These are phyloP conservation scores for Cotesia vestalis DNA, from an alignment of 1,140 invertebrate genomes.

Conservation along the genomic window DNA sequence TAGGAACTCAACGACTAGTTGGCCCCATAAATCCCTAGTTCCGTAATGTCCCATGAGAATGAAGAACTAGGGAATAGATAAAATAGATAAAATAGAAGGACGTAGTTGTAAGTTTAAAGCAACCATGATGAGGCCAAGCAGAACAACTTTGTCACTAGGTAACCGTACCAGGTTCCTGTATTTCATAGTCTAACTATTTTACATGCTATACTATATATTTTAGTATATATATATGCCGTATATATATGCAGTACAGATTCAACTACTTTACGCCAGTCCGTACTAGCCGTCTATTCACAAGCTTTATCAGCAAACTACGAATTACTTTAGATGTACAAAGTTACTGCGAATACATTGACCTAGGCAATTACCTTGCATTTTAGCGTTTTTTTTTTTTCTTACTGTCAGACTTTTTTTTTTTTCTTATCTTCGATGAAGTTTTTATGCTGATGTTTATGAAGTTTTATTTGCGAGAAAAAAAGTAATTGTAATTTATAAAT, in stretches of 20 bases:
- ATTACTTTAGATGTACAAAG: constrained; percentile 14
- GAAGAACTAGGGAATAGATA: constrained; percentile 12
- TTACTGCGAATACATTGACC: constrained; percentile 6
- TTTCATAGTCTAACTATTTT: constrained; percentile 32
- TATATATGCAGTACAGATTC: too few species aligned
- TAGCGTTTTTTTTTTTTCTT: constrained; percentile 12
- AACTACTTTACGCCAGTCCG: neutral
- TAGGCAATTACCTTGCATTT: constrained; percentile 8
- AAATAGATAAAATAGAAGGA: constrained; percentile 1
- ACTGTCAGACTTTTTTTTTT: neutral
- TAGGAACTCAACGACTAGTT: constrained; percentile 2
- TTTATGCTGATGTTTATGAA: too few species aligned
- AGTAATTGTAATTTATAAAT: too few species aligned
- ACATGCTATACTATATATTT: neutral
- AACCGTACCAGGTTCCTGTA: constrained; percentile 11
- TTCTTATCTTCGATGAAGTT: too few species aligned
- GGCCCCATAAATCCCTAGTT: constrained; percentile 28
- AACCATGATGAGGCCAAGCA: neutral
- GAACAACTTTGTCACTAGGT: constrained; percentile 30
- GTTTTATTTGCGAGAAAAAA: too few species aligned
- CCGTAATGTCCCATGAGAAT: constrained; percentile 28
- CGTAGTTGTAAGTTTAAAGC: neutral
- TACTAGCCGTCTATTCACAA: constrained; percentile 18
- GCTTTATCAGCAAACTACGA: constrained; percentile 24
- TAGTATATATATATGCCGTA: too few species aligned